Base-by-base conservation (phyloP, 2,888 invertebrate genomes). In the Drosophila algonquin region DNA sequence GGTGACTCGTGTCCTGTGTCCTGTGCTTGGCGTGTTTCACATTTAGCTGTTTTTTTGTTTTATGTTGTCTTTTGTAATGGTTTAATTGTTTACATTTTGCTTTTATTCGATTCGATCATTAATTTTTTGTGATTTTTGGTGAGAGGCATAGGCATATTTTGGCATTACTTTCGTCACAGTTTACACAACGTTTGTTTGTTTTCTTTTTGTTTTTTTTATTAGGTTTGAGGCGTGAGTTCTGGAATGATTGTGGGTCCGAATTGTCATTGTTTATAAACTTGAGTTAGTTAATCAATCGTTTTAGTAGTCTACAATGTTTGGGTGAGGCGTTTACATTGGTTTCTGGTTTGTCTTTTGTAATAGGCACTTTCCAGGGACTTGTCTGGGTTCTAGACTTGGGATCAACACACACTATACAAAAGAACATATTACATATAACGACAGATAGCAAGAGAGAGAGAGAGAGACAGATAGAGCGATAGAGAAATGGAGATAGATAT, bases 361-460 rank as follows among this genome's bases (percentile, higher is more conserved):
- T 50, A 64, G 69, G 71, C 84, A 87, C 79, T 68, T 87, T 84
- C 62, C 57, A 53, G 74, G 74, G 74, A 30, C 53, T 47, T 53
- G 68, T 51, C 55, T 47, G 46, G 57, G 57, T 52, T 67, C 52
- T 24, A 56, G 16, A 14, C 12, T 16, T 16, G 30, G 47, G 46
- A 48, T 18, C 63, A 61, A 77, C 80, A 52, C 75, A 54, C 64
- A 72, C 72, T 75, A 56, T 68, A 71, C 64, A 55, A 53, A 64
- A 72, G 63, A 59, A 71, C 21, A 35, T 27, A 48, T 54, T 21
- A 51, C 56, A 9, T 40, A 27, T 50, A 24, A 55, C 50, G 52
- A 53, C 40, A 45, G 50, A 69, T 52, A 48, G 32, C 24, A 16
- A 24, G 30, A 52, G 45, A 53, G 21, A 21, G 21, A 21, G 24